Evolutionary conservation across 2,113 vertebrate genomes (phyloP).

Genomic region (Limnothrissa miodon): DNA sequence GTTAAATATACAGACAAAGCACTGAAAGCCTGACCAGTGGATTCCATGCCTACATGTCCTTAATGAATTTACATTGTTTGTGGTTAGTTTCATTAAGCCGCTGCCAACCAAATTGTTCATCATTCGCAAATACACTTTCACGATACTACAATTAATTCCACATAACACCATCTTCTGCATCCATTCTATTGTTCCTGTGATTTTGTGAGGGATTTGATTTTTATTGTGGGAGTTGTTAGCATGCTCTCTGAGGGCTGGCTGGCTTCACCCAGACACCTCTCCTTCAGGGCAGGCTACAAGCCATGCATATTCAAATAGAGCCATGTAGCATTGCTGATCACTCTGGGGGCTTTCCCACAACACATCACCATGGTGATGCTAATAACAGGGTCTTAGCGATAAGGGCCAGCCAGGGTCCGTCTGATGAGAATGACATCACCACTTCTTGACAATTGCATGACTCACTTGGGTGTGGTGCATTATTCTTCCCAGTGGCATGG

Average conservation of each 20-base stretch:
- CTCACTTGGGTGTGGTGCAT: slow-evolving; percentile 60
- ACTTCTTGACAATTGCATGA: slow-evolving; percentile 52
- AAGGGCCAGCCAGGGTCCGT: slow-evolving; percentile 10
- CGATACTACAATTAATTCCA: background rate
- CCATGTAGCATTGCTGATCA: slow-evolving; percentile 42
- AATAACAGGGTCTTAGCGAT: slow-evolving; percentile 37
- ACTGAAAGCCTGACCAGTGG: background rate
- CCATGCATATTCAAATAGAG: slow-evolving; percentile 46
- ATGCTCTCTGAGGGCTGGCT: background rate
- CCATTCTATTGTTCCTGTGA: background rate
- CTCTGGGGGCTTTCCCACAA: slow-evolving; percentile 1
- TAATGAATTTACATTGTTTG: background rate
- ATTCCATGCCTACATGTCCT: slow-evolving; percentile 7
- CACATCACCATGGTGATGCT: slow-evolving; percentile 34
- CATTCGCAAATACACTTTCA: background rate
- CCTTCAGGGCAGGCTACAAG: slow-evolving; percentile 32
- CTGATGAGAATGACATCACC: slow-evolving; percentile 54
- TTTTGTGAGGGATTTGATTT: slow-evolving; percentile 4
- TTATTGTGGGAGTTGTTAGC: slow-evolving; percentile 28
- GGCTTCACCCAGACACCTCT: slow-evolving; percentile 17
- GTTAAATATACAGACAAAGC: background rate
- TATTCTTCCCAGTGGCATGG: background rate
- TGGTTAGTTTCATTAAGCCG: slow-evolving; percentile 4
- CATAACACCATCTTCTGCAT: background rate
- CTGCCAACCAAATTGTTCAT: background rate